Base-by-base conservation (phyloP, 2,888 invertebrate genomes). In the Caenorhabditis wallacei region DNA sequence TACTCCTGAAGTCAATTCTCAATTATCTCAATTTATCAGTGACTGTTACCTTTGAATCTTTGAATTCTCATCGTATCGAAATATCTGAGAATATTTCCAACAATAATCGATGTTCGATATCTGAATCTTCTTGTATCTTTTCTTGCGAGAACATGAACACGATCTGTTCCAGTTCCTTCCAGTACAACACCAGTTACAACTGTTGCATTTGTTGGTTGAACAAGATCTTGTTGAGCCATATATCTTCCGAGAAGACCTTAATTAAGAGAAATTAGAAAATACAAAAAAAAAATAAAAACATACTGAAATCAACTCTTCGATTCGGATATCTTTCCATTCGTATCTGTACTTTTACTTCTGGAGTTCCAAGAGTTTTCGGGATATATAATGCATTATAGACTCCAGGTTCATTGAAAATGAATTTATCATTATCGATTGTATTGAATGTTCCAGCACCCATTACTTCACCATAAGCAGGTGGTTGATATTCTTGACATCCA, bases 391-490 rank as follows among this genome's bases (percentile, higher is more conserved):
- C 93, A 0, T 96, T 96, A 92, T 95, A 98, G 93, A 97, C 97
- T 82, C 96, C 96, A 93, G 96, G 95, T 40, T 97, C 97, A 90
- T 97, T 97, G 93, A 98, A 97, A 0, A 97, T 97, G 92, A 97
- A 98, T 80, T 95, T 95, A 43, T 95, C 93, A 85, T 95, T 95
- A 91, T 98, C 97, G 92, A 97, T 97, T 0, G 97, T 97, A 24
- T 96, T 94, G 84, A 98, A 94, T 92, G 98, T 97, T 0, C 97
- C 97, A 92, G 97, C 97, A 22, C 98, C 98, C 91, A 96, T 97
- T 37, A 96, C 95, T 24, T 95, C 95, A 86, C 90, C 94, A 0
- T 97, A 95, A 57, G 95, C 95, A 0, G 98, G 97, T 0, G 97
- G 95, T 92, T 96, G 96, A 92, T 98, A 99, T 3, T 96, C 96